A percentile compares a stretch with the other conserved stretches of the same genome.
Evolutionary conservation across 1,140 invertebrate genomes (phyloP).

Genomic region (Bactericera cockerelli): DNA sequence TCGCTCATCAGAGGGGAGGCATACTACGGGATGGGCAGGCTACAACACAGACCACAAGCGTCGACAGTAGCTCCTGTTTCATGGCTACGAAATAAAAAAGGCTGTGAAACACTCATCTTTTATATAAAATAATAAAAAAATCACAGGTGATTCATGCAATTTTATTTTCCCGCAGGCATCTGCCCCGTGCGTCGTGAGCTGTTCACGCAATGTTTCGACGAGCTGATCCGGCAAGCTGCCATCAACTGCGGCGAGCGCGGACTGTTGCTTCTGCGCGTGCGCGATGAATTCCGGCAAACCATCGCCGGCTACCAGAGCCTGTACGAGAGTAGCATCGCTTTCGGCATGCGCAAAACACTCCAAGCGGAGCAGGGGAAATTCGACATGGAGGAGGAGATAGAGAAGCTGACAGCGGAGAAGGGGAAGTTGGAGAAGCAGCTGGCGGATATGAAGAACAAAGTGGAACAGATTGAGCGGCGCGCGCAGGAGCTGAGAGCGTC

Average conservation of each 20-base stretch:
- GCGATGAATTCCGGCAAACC: conserved; percentile 93
- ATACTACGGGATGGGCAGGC: too few relatives aligned
- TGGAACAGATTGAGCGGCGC: conserved; percentile 58
- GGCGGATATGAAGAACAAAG: conserved; percentile 63
- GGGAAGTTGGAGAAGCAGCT: conserved; percentile 58
- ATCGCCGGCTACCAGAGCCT: conserved; percentile 86
- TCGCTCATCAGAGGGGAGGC: too few relatives aligned
- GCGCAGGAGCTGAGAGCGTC: conserved; percentile 67
- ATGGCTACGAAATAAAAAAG: too few relatives aligned
- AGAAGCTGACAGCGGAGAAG: conserved; percentile 50
- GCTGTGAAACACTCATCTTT: too few relatives aligned
- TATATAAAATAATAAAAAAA: too few relatives aligned
- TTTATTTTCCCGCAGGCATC: too few relatives aligned
- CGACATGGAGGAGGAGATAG: conserved; percentile 44
- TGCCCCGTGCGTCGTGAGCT: conserved; percentile 86
- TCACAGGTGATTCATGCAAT: too few relatives aligned
- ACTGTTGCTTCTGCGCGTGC: conserved; percentile 73
- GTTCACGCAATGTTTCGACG: conserved; percentile 93
- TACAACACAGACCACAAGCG: too few relatives aligned
- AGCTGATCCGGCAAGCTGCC: conserved; percentile 29
- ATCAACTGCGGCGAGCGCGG: conserved; percentile 95
- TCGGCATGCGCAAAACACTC: conserved; percentile 86
- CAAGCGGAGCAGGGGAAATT: conserved; percentile 49
- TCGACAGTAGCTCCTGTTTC: too few relatives aligned
- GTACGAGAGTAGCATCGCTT: conserved; percentile 94